Percentiles rank a stretch among this genome's conserved stretches.
phyloP scores from a whole-genome alignment of 2,113 vertebrate genomes.

The Rhizomys pruinosus region DNA sequence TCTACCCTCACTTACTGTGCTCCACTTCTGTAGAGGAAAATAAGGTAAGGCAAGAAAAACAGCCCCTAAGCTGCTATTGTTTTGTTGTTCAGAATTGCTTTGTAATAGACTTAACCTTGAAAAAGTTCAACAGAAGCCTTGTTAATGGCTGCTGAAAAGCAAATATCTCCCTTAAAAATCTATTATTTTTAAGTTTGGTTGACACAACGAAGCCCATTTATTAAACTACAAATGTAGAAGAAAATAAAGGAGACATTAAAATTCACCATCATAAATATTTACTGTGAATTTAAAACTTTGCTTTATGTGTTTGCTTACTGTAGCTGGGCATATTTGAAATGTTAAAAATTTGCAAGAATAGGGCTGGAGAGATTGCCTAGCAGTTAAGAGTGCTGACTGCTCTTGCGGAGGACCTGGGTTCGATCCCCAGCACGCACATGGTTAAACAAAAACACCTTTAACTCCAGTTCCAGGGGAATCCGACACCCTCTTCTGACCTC shows the following conservation, averaged over 20 bases:
- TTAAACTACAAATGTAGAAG: not conserved
- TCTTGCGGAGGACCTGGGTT: no score
- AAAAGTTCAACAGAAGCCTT: constrained; percentile 36
- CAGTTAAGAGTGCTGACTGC: no score
- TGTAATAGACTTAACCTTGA: not conserved
- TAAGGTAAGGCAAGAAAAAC: constrained; percentile 83
- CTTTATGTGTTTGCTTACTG: not conserved
- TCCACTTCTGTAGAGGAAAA: constrained; percentile 82
- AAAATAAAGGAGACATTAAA: constrained; percentile 13
- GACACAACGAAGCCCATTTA: not conserved
- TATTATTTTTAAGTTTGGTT: not conserved
- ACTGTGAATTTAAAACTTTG: not conserved
- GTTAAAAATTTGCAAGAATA: not conserved
- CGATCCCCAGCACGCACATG: no score
- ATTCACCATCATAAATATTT: not conserved
- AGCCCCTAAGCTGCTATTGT: constrained; percentile 2
- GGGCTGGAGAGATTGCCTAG: no score
- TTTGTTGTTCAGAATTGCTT: not conserved
- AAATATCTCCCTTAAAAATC: not conserved
- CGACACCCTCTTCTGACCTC: no score
- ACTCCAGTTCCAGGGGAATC: no score
- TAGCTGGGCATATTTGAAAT: constrained; percentile 1
- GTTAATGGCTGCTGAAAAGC: constrained; percentile 2
- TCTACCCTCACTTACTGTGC: constrained; percentile 87
- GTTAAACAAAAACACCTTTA: no score